Base-by-base conservation (phyloP, 2,888 invertebrate genomes). In the Syritta pipiens region DNA sequence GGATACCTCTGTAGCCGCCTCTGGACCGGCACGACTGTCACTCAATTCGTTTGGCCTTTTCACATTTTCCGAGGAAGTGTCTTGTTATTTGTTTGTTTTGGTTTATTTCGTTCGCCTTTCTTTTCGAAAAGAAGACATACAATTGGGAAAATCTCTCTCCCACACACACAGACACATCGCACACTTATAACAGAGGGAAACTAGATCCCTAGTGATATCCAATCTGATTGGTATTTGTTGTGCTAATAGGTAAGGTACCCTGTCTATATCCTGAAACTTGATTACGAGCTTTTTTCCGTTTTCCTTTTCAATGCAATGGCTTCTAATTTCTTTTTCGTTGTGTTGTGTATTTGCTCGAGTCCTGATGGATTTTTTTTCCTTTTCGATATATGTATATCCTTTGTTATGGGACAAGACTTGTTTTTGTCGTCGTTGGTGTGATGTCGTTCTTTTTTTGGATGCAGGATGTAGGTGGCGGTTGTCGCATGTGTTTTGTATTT, bases 171-270 rank as follows among this genome's bases (percentile, higher is more conserved):
- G n/a, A n/a, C 37, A 37, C 37, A 37, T 17, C 14, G 37, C 14
- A 14, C 37, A 17, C 17, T 37, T 14, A 37, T 28, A 26, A 42
- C 35, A 57, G 19, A 71, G 48, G 55, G 44, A 55, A 60, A 77
- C 65, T 53, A 55, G 74, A 74, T 79, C 74, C 67, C 49, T 51
- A 44, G 74, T 55, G 79, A 79, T 79, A 68, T 74, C 44, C 55
- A 67, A 74, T 72, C 67, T 74, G 79, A 79, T 79, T 79, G 79
- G 79, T 79, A 62, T 79, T 79, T 79, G 79, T 79, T 79, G 79
- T 79, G 74, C 79, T 79, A 79, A 79, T 79, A 74, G 74, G 48
- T 51, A 37, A 55, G 72, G 72, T 67, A 48, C 37, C 22, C 22
- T 40, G 26, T 42, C 32, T 44, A 14, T 46, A 42, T 42, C 53